Evolutionary conservation across 2,797 vertebrate species (phyloP).

Genomic region (Notolabrus celidotus): DNA sequence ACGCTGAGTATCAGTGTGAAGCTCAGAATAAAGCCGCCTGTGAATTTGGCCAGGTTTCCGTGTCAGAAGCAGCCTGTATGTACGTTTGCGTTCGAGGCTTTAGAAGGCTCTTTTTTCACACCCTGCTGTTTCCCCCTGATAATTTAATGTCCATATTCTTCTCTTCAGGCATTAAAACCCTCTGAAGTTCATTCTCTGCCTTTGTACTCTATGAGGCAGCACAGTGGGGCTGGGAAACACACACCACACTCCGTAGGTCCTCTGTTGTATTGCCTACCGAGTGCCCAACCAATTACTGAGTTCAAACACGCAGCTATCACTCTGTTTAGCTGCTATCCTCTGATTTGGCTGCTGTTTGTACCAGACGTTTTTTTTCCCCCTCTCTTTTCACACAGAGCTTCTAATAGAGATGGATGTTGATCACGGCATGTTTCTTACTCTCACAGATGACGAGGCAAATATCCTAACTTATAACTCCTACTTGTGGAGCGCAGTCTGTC

Average conservation of each 20-base stretch:
- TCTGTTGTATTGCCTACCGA: slow-evolving; percentile 78
- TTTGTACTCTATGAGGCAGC: slow-evolving; percentile 78
- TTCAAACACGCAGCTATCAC: slow-evolving; percentile 80
- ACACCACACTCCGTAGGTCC: slow-evolving; percentile 76
- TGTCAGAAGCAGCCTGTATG: slow-evolving; percentile 81
- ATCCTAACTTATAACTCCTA: slow-evolving; percentile 12
- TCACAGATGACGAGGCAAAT: slow-evolving; percentile 59
- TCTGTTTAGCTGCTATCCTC: slow-evolving; percentile 66
- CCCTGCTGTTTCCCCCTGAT: slow-evolving; percentile 87
- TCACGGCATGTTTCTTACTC: slow-evolving; percentile 44
- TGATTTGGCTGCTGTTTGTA: slow-evolving; percentile 73
- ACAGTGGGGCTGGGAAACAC: slow-evolving; percentile 79
- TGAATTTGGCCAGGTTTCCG: slow-evolving; percentile 85
- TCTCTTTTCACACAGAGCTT: slow-evolving; percentile 59
- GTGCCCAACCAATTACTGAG: slow-evolving; percentile 81
- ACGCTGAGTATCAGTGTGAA: slow-evolving; percentile 77
- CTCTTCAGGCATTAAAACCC: slow-evolving; percentile 84
- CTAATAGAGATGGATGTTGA: slow-evolving; percentile 64
- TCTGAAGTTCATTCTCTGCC: slow-evolving; percentile 82
- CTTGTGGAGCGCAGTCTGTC: neutral
- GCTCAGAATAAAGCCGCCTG: slow-evolving; percentile 79
- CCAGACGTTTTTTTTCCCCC: slow-evolving; percentile 19
- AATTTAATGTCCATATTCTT: slow-evolving; percentile 84
- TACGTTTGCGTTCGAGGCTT: slow-evolving; percentile 71
- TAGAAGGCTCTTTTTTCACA: slow-evolving; percentile 81